Evolutionary conservation across 2,113 vertebrate genomes (phyloP).

Genomic region (Arothron firmamentum): DNA sequence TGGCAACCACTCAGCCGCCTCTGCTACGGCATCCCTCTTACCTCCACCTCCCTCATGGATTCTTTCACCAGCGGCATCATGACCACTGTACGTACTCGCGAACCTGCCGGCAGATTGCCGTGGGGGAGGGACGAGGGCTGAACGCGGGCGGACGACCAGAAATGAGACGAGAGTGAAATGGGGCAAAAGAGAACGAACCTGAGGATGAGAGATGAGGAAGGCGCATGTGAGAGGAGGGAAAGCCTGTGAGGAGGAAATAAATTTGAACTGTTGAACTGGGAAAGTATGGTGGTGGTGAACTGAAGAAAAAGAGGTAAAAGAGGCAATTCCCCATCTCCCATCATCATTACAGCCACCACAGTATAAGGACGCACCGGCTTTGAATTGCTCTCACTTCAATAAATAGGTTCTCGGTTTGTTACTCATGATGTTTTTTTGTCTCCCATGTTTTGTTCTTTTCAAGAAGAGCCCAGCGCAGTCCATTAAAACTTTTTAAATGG

Average conservation of each 20-base stretch:
- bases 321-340: constrained; percentile 25
- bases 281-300: neutral
- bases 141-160: constrained; percentile 36
- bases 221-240: neutral
- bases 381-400: constrained; percentile 30
- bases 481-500: neutral
- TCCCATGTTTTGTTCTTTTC: neutral
- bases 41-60: constrained; percentile 47
- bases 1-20: constrained; percentile 54
- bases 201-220: constrained; percentile 21
- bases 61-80: constrained; percentile 44
- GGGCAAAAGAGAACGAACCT: constrained; percentile 25
- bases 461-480: neutral
- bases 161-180: constrained; percentile 22
- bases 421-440: constrained; percentile 17
- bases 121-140: constrained; percentile 39
- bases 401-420: constrained; percentile 47
- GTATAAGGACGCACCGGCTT: constrained; percentile 35
- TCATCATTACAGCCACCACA: constrained; percentile 46
- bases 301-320: neutral
- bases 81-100: constrained; percentile 15
- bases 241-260: neutral
- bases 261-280: constrained; percentile 12
- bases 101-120: constrained; percentile 30
- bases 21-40: constrained; percentile 23